Conservation (phyloP, 2,113 vertebrate species). For the Coregonus clupeaformis region DNA sequence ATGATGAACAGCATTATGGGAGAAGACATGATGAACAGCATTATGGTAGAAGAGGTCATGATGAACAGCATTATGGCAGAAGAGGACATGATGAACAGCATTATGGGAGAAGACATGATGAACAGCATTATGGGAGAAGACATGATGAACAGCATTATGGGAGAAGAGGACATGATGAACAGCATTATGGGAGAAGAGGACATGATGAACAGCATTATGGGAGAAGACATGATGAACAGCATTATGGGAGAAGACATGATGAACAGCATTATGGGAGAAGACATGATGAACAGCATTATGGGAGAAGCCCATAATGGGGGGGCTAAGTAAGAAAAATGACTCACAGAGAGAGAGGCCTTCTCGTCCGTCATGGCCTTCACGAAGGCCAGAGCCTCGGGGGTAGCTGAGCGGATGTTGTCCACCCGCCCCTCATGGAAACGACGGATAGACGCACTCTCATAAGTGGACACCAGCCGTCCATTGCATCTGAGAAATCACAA, state of each 20-base stretch:
- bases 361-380: constrained; percentile 82
- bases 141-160: too few relatives aligned
- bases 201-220: too few relatives aligned
- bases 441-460: constrained; percentile 92
- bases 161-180: too few relatives aligned
- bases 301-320: constrained; percentile 47
- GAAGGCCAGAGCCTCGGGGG: constrained; percentile 82
- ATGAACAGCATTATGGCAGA: too few relatives aligned
- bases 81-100: too few relatives aligned
- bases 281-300: constrained; percentile 38
- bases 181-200: too few relatives aligned
- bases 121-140: too few relatives aligned
- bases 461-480: constrained; percentile 80
- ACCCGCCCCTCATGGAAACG: constrained; percentile 89
- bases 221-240: too few relatives aligned
- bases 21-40: too few relatives aligned
- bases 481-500: constrained; percentile 75
- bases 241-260: not conserved
- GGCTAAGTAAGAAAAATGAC: constrained; percentile 64
- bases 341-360: constrained; percentile 68
- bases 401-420: constrained; percentile 94
- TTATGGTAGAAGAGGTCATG: too few relatives aligned
- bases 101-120: too few relatives aligned
- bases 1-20: too few relatives aligned
- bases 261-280: constrained; percentile 43